phyloP scores from a whole-genome alignment of 2,888 invertebrate genomes.

The Lycaena phlaeas region DNA sequence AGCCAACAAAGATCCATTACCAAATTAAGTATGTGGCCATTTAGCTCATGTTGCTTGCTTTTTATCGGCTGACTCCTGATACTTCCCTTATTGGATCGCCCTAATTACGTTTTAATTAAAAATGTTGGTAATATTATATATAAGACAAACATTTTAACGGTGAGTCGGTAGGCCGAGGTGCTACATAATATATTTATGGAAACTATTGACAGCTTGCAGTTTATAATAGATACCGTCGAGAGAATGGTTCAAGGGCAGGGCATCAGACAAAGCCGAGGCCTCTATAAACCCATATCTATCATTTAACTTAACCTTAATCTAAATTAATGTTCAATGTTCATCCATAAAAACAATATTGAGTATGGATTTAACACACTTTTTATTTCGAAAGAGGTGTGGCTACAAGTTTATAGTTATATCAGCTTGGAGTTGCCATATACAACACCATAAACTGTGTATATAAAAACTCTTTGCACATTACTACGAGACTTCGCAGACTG shows the following conservation, averaged over 20 bases:
- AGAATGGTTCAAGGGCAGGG: background rate
- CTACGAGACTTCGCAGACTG: too few species aligned
- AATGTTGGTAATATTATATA: background rate
- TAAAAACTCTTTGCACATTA: too few species aligned
- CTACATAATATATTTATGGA: background rate
- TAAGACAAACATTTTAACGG: conserved; percentile 5
- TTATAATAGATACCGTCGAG: background rate
- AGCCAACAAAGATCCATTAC: too few species aligned
- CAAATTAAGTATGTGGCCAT: too few species aligned
- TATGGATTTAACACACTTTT: too few species aligned
- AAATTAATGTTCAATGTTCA: background rate
- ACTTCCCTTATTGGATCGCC: conserved; percentile 2
- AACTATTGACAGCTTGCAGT: background rate
- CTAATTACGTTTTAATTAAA: conserved; percentile 4
- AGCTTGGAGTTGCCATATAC: too few species aligned
- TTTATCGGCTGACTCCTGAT: background rate
- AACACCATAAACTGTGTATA: too few species aligned
- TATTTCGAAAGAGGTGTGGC: too few species aligned
- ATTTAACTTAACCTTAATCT: conserved; percentile 1
- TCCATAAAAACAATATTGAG: too few species aligned
- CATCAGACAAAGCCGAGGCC: background rate
- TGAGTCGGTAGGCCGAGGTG: background rate
- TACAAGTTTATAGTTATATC: too few species aligned
- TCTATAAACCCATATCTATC: background rate
- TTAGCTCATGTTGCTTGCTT: background rate